Percentiles rank a stretch among this genome's conserved stretches.
Conservation (phyloP, 2,888 invertebrate species). For the Drosophila affinis region DNA sequence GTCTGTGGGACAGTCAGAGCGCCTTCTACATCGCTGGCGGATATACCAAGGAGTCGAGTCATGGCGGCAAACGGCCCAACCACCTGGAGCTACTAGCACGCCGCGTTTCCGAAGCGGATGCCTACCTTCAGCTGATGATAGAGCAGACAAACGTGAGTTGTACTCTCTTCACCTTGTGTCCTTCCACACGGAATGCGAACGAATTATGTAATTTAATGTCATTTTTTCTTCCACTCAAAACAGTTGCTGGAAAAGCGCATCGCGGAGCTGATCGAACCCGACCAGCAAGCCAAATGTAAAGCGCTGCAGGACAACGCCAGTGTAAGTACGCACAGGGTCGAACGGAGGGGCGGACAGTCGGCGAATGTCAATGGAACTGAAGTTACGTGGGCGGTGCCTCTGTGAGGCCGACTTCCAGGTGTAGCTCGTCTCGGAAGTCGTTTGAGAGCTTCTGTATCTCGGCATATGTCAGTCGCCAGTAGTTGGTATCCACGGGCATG, state of each 20-base stretch:
- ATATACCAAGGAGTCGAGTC: conserved; percentile 84
- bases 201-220: conserved; percentile 26
- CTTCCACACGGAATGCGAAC: conserved; percentile 11
- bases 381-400: not conserved
- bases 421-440: conserved; percentile 61
- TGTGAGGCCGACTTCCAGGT: conserved; percentile 50
- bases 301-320: conserved; percentile 90
- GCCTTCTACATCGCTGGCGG: conserved; percentile 80
- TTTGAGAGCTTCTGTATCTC: conserved; percentile 55
- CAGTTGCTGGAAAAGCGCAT: conserved; percentile 89
- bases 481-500: conserved; percentile 45
- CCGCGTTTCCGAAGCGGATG: conserved; percentile 97
- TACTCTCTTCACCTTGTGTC: not conserved
- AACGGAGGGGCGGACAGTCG: too few relatives aligned
- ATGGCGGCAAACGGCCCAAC: conserved; percentile 81
- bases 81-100: conserved; percentile 90
- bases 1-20: conserved; percentile 82
- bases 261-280: conserved; percentile 87
- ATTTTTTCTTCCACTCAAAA: conserved; percentile 6
- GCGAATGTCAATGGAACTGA: not conserved
- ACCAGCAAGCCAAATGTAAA: conserved; percentile 88
- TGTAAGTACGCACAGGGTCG: conserved; percentile 85
- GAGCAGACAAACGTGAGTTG: conserved; percentile 91
- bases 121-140: conserved; percentile 97
- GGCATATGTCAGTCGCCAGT: conserved; percentile 49